Base-by-base conservation (phyloP, 2,888 invertebrate species). In the Linyphia triangularis region DNA sequence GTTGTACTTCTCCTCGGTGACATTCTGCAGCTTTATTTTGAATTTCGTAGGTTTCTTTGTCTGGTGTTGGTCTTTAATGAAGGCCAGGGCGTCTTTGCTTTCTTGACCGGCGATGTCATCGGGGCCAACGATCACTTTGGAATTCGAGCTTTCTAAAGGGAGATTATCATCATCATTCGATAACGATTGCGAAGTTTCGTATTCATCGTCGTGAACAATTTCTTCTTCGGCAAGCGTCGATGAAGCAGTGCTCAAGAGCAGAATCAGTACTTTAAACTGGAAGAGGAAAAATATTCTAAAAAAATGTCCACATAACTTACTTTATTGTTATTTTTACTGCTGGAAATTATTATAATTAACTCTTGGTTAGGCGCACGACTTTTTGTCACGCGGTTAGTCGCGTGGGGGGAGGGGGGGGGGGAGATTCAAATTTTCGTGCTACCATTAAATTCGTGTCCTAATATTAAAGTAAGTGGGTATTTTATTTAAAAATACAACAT, bases 1-100 rank as follows among this genome's bases (percentile, higher is more conserved):
- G 24, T 88, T 75, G 19, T 81, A 82, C 3, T 69, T 37, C 9
- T 73, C 79, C 13, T 67, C 57, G 1, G 81, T 75, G 9, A 61
- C 59, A 10, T 88, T 88, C 22, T 70, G 75, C 30, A 67, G 5
- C 0, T 67, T 82, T 19, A 69, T 33, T 28, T 69, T 75, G 59
- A 33, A 65, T 1, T 40, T 22, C 5, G 65, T 57, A 10, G 72
- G 43, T 1, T 13, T 26, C 13, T 79, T 51, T 28, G 37, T 24
- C 10, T 24, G 40, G 3, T 33, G 61, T 43, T 30, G 9, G 40
- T 28, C 63, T 19, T 40, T 43, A 19, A n/a, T 72, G 30, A 43
- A 82, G 5, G 22, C 19, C 1, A 43, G 10, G 13, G 22, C 16
- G 33, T 37, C 22, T n/a, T 73, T 65, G 26, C 69, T 85, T 57